A percentile compares a stretch with the other conserved stretches of the same genome.
Evolutionary conservation across 2,797 vertebrate species (phyloP).

Genomic region (Rhabdophis nuchalis): DNA sequence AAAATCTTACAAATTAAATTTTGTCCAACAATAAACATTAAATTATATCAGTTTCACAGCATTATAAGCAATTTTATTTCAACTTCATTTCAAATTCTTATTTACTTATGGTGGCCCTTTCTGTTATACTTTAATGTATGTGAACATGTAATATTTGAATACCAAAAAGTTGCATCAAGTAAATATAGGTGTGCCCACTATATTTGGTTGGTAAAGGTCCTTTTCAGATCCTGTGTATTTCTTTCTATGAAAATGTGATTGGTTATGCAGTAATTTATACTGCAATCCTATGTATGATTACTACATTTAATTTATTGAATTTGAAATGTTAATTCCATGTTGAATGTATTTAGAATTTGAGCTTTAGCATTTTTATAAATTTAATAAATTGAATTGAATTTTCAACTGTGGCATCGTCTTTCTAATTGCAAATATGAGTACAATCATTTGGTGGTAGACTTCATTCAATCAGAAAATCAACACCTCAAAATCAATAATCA

Average conservation of each 20-base stretch:
- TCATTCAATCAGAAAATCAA: not conserved
- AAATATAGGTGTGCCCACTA: not conserved
- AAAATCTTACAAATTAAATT: constrained; percentile 37
- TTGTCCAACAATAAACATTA: constrained; percentile 21
- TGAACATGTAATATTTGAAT: not conserved
- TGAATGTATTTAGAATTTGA: not conserved
- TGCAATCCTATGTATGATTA: constrained; percentile 12
- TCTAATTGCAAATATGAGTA: not conserved
- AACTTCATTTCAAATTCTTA: constrained; percentile 42
- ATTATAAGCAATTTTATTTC: constrained; percentile 41
- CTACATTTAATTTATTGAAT: not conserved
- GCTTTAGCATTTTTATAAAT: not conserved
- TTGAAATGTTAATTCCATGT: not conserved
- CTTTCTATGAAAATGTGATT: not conserved
- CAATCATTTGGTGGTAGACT: not conserved
- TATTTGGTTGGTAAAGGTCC: not conserved
- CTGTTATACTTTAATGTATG: not conserved
- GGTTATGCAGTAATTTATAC: constrained; percentile 9
- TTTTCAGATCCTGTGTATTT: not conserved
- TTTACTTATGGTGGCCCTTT: constrained; percentile 40
- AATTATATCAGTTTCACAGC: constrained; percentile 36
- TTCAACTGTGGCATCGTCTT: not conserved
- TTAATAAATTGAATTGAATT: too few species aligned
- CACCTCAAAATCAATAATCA: not conserved
- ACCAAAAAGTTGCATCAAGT: not conserved